Conservation (phyloP, 2,797 vertebrate species). For the Eleutherodactylus coqui region DNA sequence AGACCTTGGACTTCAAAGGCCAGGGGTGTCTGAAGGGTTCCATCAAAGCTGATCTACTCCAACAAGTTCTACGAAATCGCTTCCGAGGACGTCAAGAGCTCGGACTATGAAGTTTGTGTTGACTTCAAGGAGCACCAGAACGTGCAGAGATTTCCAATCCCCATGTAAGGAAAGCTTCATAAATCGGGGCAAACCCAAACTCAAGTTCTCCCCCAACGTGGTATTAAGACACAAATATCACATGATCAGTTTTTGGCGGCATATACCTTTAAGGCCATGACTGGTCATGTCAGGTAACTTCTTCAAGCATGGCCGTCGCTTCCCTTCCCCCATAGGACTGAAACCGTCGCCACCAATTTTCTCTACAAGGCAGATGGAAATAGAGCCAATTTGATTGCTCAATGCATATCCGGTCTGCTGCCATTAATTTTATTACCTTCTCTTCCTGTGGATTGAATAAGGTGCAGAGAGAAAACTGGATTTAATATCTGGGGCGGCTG, state of each 20-base stretch:
- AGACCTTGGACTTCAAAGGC: not conserved
- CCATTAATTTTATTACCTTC: not conserved
- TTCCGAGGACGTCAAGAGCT: not conserved
- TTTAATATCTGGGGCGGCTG: slow-evolving; percentile 7
- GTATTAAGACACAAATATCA: not conserved
- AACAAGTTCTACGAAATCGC: not conserved
- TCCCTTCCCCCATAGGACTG: not conserved
- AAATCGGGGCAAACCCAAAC: not conserved
- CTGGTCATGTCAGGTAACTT: not conserved
- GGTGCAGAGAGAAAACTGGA: slow-evolving; percentile 13
- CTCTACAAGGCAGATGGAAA: not conserved
- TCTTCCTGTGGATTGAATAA: not conserved
- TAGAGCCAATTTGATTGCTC: not conserved
- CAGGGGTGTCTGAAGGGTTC: not conserved
- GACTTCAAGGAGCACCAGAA: not conserved
- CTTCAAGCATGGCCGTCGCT: not conserved
- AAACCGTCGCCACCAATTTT: not conserved
- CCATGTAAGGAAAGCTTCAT: too few relatives aligned
- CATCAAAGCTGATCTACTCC: not conserved
- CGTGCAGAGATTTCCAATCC: not conserved
- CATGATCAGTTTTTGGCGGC: not conserved
- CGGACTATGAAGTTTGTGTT: not conserved
- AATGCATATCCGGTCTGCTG: not conserved
- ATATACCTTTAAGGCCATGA: not conserved
- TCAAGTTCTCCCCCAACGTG: not conserved